These are phyloP conservation scores for Sceloporus undulatus DNA, from an alignment of 2,113 vertebrate species.

Conservation along the genomic window DNA sequence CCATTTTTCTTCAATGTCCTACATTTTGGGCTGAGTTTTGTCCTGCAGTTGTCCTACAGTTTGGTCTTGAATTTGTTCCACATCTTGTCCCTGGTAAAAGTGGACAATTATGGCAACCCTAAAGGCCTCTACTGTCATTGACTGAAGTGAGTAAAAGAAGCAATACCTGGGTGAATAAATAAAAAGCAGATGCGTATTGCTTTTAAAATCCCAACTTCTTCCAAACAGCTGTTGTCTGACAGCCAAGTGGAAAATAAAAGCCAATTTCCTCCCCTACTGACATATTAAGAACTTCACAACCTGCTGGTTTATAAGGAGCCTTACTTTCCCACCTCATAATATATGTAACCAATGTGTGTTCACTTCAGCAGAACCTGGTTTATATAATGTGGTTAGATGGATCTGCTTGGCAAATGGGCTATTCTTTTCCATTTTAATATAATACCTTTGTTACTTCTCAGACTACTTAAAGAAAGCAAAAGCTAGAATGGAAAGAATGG, in stretches of 20 bases:
- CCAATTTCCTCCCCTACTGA: conserved; percentile 9
- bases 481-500: background rate
- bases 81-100: too few relatives aligned
- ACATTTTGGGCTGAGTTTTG: too few relatives aligned
- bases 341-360: conserved; percentile 1
- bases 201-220: conserved; percentile 5
- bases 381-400: conserved; percentile 4
- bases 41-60: too few relatives aligned
- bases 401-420: background rate
- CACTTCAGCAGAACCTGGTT: background rate
- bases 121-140: background rate
- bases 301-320: conserved; percentile 16
- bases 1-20: too few relatives aligned
- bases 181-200: background rate
- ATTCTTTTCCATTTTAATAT: background rate
- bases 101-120: too few relatives aligned
- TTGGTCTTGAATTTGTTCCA: too few relatives aligned
- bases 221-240: conserved; percentile 1
- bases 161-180: background rate
- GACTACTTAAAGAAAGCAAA: background rate
- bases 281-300: conserved; percentile 26
- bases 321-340: conserved; percentile 4
- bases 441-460: conserved; percentile 5
- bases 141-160: background rate
- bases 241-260: conserved; percentile 33